Percentiles rank a stretch among this genome's conserved stretches.
phyloP scores from a whole-genome alignment of 2,888 invertebrate genomes.

The Hesperia comma region DNA sequence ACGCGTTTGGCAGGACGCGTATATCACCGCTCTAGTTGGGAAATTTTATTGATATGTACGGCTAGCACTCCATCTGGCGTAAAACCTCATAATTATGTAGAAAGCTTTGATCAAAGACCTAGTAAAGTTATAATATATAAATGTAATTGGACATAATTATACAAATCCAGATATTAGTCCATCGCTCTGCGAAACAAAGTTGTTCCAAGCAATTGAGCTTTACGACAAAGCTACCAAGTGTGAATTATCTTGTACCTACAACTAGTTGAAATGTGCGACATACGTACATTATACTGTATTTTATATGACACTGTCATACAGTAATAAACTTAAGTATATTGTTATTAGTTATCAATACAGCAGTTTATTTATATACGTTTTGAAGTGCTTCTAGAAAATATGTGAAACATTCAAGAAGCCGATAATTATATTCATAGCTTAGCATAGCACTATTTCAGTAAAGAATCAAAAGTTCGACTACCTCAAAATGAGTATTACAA shows the following conservation, averaged over 20 bases:
- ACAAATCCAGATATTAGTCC: too few relatives aligned
- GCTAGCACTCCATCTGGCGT: neutral
- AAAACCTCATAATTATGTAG: neutral
- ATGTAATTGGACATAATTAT: too few relatives aligned
- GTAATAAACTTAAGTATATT: neutral
- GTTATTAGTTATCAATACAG: too few relatives aligned
- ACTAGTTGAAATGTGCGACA: too few relatives aligned
- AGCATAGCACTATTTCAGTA: neutral
- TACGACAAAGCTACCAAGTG: too few relatives aligned
- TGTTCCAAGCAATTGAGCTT: too few relatives aligned
- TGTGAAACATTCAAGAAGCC: neutral
- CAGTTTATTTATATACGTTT: too few relatives aligned
- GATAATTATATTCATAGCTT: neutral
- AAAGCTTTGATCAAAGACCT: too few relatives aligned
- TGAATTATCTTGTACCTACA: too few relatives aligned
- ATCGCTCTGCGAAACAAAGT: too few relatives aligned
- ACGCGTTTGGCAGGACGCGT: constrained; percentile 58
- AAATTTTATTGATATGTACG: neutral
- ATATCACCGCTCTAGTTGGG: constrained; percentile 42
- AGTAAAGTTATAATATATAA: too few relatives aligned
- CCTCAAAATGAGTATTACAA: neutral
- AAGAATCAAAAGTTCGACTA: neutral
- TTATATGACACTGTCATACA: neutral
- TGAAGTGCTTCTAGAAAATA: neutral
- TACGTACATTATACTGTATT: too few relatives aligned